Evolutionary conservation across 2,797 vertebrate species (phyloP), one percentile per base, ranked within the genome.

Genomic region (Gymnodraco acuticeps): DNA sequence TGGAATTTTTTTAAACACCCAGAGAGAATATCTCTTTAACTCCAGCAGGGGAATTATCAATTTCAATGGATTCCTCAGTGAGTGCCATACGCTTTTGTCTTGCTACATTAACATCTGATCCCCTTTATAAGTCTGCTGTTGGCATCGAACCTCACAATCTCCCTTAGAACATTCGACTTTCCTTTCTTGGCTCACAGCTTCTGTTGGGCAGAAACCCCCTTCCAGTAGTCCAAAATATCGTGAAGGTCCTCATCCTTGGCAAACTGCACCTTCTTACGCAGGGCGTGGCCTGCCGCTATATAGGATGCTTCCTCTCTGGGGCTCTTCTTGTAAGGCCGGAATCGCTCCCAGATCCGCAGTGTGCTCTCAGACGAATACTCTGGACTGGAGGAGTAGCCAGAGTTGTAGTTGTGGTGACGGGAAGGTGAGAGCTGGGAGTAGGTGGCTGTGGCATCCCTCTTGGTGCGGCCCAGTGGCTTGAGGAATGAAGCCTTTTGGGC

Each of bases 171-270:
- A 75, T 74, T 73, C 11, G 10, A 66, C 62, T 81, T 23, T 68
- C 60, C 42, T 61, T 62, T 19, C 13, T 45, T 50, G 3, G 73
- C 74, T 99, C 95, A 99, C 96, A 99, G 95, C 96, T 99, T 99
- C 91, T 99, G 98, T 93, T 99, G 98, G 79, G 98, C 98, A 33
- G 98, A 99, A 83, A 99, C 98, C 58, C 98, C 98, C 90, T 99
- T 99, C 98, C 98, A 99, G 91, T 99, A 99, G 95, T 99, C 98
- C 85, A 99, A 96, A 92, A 99, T 99, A 94, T 99, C 98, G 75
- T 99, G 98, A 89, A 99, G 97, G 94, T 99, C 98, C 95, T 99
- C 98, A 0, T 98, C 98, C 94, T 99, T 99, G 82, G 98, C 98
- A 85, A 99, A 99, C 89, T 99, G 98, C 89, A 99, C 98, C 93